Base-by-base conservation (phyloP, 2,888 invertebrate genomes). In the Ornithoptera alexandrae region DNA sequence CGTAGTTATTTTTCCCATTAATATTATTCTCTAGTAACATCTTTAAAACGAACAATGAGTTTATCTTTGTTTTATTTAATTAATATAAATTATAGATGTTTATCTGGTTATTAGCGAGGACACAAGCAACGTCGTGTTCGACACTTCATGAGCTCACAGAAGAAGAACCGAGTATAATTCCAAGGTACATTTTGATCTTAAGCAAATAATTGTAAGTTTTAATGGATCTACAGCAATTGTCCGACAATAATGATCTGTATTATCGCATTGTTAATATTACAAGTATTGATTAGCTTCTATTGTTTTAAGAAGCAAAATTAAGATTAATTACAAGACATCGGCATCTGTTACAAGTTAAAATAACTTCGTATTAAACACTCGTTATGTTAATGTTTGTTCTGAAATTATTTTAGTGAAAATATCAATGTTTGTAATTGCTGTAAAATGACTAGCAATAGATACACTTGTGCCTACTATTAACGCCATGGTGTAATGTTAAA, bases 41-140 rank as follows among this genome's bases (percentile, higher is more conserved):
- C 10, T 53, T 53, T n/a, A n/a, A 5, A 6, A n/a, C 5, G 18
- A 15, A 15, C 12, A 12, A 46, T 15, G 1, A 12, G 15, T 12
- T 58, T 22, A 58, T n/a, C 12, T 10, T 58, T 22, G 7, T 72
- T 69, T 76, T 67, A 18, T 73, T 5, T 50, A 18, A 36, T 50
- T n/a, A 53, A 36, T 12, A 18, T 30, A 60, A 18, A 15, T 36
- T 1, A 36, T 64, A 50, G 36, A 53, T 61, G 59, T 72, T 67
- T 53, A 53, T 53, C 15, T 53, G 53, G 67, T 67, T 74, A 70
- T 67, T 83, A 93, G 93, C 93, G 69, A 87, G 89, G 82, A 91
- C 92, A 60, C 93, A 93, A 79, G 93, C 93, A 62, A 93, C 93
- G 15, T 93, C 93, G 68, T 93, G 93, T 82, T 93, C 93, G 56